phyloP scores from a whole-genome alignment of 2,113 vertebrate genomes.

The Tyto alba region DNA sequence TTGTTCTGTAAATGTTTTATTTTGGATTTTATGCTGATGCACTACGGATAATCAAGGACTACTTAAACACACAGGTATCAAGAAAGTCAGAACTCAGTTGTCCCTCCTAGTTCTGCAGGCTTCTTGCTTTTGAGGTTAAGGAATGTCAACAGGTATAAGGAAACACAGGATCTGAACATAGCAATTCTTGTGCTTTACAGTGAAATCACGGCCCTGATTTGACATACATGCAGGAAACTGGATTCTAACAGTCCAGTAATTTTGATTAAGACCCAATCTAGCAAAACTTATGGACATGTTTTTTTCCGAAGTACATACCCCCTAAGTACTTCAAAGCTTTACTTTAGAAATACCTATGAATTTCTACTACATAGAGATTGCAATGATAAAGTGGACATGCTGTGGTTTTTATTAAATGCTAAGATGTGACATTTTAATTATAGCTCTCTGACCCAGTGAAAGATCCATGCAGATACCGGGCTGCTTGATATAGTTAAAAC shows the following conservation, averaged over 20 bases:
- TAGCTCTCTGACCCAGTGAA: not conserved
- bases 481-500: not conserved
- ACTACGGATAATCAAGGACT: not conserved
- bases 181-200: not conserved
- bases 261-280: not conserved
- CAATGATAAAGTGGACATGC: not conserved
- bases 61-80: not conserved
- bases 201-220: not conserved
- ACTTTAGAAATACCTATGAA: not conserved
- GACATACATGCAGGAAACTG: not conserved
- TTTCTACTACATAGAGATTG: not conserved
- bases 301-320: not conserved
- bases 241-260: not conserved
- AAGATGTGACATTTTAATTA: slow-evolving; percentile 5
- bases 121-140: not conserved
- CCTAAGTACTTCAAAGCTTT: not conserved
- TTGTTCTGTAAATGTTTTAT: not conserved
- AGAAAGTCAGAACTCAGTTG: not conserved
- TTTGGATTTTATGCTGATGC: not conserved
- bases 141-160: not conserved
- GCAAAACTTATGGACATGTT: not conserved
- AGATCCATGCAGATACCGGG: not conserved
- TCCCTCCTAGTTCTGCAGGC: not conserved
- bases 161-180: not conserved
- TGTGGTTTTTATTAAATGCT: slow-evolving; percentile 27